Evolutionary conservation across 2,888 invertebrate species (phyloP), one percentile per base, ranked within the genome.

Genomic region (Acanthosepion lycidas): DNA sequence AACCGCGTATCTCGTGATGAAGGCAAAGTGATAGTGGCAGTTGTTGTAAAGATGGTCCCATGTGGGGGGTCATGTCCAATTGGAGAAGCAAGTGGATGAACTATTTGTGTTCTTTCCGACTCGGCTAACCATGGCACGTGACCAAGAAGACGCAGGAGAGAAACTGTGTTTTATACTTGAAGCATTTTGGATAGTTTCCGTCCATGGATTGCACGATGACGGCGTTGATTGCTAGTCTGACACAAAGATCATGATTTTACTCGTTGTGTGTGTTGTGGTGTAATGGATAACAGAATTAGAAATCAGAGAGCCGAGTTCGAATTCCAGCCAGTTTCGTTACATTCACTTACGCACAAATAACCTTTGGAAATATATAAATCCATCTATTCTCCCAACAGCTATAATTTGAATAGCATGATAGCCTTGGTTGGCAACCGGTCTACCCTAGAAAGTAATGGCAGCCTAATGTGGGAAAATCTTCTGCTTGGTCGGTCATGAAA

Each of bases 41-140:
- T 78, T 78, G 78, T 78, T 78, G n/a, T 78, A 78, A 78, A 78
- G n/a, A 78, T 33, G 78, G n/a, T 78, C n/a, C n/a, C 78, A 78
- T 78, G 78, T 78, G n/a, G 78, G 78, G 51, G 28, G 23, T 64
- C 64, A 64, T 64, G 64, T 64, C 64, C 64, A 64, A 64, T 64
- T 64, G 64, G 6, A 26, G 64, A 15, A 33, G n/a, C 3, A 20
- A 59, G 23, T 20, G 59, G 20, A 23, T 20, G 59, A 20, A 55
- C 20, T 20, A 55, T 15, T 59, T 23, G 59, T 59, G 59, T n/a
- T n/a, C n/a, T 78, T 78, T 78, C 78, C 78, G 78, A 78, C n/a
- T 78, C n/a, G 78, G 78, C 78, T 78, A 78, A 78, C 78, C 78
- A 78, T n/a, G 78, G 78, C 78, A 78, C 78, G 78, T 33, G 78